Base-by-base conservation (phyloP, 1,140 invertebrate species). In the Microplitis demolitor region DNA sequence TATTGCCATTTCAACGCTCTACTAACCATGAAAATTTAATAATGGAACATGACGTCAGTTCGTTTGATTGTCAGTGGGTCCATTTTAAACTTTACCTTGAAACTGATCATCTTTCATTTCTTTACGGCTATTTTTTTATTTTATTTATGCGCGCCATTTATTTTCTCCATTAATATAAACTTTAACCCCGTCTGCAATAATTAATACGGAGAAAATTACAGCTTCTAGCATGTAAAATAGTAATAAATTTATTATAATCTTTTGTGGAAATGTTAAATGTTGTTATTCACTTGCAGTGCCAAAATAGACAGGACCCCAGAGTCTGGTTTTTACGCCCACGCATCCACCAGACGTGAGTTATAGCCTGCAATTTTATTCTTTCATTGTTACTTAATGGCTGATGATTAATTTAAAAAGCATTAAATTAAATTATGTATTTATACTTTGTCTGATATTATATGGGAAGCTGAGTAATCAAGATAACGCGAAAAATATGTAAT, bases 1-100 rank as follows among this genome's bases (percentile, higher is more conserved):
- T 5, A 62, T 24, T 16, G 16, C 53, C 16, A 16, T 35, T 61
- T 35, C 33, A 35, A 62, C 33, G 60, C 34, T 62, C 60, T 62
- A 62, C 13, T 62, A 62, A 62, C 60, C 60, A 35, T 62, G 60
- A 62, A 62, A 62, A 62, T 37, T 62, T 37, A 62, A 62, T 62
- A 62, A 62, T 62, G 60, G 37, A 62, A 24, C 3, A 62, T 62
- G 33, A 62, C 35, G 35, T 62, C 60, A 62, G 34, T 62, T 13
- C 24, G 2, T 24, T 35, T n/a, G 31, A 35, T 13, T 34, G 13
- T 13, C 33, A 37, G 35, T 13, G 33, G 33, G n/a, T 35, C 35
- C 35, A 62, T 31, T n/a, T 35, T 35, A 62, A 16, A 62, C 13
- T 62, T 62, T 13, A 62, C 35, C 60, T 58, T 58, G 14, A 58